These are phyloP conservation scores for Vultur gryphus DNA, from an alignment of 2,797 vertebrate species.

Conservation along the genomic window DNA sequence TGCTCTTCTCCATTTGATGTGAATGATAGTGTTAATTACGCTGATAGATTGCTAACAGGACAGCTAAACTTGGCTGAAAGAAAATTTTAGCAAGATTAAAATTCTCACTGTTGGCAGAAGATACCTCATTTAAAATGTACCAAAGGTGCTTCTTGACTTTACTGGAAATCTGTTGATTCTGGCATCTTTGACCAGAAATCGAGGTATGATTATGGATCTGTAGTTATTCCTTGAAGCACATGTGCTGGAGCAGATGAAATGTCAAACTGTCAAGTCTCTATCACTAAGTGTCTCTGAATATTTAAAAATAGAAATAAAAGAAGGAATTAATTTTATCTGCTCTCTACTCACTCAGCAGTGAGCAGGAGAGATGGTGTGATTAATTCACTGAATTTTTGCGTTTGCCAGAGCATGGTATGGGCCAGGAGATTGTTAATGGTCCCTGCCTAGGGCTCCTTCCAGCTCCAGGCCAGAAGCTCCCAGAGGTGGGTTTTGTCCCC, in stretches of 20 bases:
- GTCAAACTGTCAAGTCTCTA: constrained; percentile 54
- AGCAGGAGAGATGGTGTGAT: neutral
- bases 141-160: constrained; percentile 21
- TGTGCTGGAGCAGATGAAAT: constrained; percentile 56
- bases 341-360: rapidly evolving
- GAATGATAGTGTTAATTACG: constrained; percentile 18
- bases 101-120: constrained; percentile 22
- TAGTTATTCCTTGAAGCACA: constrained; percentile 9
- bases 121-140: neutral
- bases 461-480: neutral
- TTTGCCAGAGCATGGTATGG: neutral
- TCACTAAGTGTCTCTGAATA: neutral
- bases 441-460: neutral
- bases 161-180: constrained; percentile 52
- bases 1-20: neutral
- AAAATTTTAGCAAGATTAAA: neutral
- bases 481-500: neutral
- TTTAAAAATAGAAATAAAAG: constrained; percentile 47
- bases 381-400: neutral
- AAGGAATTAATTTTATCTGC: neutral
- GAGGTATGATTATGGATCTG: neutral
- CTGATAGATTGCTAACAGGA: constrained; percentile 34
- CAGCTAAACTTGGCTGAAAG: constrained; percentile 37
- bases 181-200: constrained; percentile 44
- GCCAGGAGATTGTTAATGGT: neutral